A percentile compares a stretch with the other conserved stretches of the same genome.
These are phyloP conservation scores for Montipora capricornis DNA, from an alignment of 64 coral and sea anemone species.

Conservation along the genomic window DNA sequence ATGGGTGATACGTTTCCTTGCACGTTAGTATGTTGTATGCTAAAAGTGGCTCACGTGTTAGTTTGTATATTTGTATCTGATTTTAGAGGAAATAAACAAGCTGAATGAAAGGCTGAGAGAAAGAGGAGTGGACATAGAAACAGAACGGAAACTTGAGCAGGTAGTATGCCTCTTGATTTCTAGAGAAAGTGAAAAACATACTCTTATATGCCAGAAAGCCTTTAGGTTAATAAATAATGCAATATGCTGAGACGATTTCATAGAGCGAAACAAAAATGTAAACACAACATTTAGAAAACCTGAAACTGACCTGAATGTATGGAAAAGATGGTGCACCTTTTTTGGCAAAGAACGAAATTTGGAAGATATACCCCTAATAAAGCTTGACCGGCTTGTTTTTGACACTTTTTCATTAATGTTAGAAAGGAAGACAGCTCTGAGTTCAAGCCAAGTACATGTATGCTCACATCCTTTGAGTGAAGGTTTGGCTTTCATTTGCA, in stretches of 20 bases:
- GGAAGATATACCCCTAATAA: slow-evolving; percentile 14
- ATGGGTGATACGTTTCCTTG: no score
- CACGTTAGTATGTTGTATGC: no score
- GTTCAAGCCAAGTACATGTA: slow-evolving; percentile 46
- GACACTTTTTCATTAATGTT: slow-evolving; percentile 53
- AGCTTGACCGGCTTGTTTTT: slow-evolving; percentile 31
- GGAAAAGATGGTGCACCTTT: slow-evolving; percentile 44
- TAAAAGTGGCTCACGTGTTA: no score
- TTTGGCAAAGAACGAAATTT: slow-evolving; percentile 28
- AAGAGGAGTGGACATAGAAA: slow-evolving; percentile 85
- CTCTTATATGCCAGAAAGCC: not conserved
- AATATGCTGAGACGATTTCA: slow-evolving; percentile 11
- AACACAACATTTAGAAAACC: slow-evolving; percentile 57
- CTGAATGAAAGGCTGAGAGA: slow-evolving; percentile 91
- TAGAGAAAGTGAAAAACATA: not conserved
- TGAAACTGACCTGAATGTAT: slow-evolving; percentile 60
- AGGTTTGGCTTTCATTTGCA: slow-evolving; percentile 7
- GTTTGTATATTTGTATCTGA: not conserved
- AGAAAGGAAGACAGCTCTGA: slow-evolving; percentile 39
- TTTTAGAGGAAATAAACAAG: slow-evolving; percentile 76
- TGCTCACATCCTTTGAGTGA: slow-evolving; percentile 21
- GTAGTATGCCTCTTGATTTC: not conserved
- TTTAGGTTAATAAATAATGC: not conserved
- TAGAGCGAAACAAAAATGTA: slow-evolving; percentile 10
- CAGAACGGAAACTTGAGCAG: slow-evolving; percentile 88